phyloP scores from a whole-genome alignment of 2,113 vertebrate genomes.

The Oryzias melastigma region DNA sequence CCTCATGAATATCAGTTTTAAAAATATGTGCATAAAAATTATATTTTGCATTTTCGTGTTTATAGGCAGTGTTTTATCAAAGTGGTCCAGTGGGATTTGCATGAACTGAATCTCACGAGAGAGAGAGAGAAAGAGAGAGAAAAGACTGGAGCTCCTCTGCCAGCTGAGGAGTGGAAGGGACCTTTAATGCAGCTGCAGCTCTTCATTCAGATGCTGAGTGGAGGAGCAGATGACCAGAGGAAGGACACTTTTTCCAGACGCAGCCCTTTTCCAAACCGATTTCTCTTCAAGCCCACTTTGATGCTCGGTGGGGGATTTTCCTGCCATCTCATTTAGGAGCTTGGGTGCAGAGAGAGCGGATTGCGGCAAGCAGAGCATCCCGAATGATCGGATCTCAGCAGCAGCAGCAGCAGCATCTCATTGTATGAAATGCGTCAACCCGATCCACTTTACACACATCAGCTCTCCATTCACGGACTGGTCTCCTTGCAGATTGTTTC shows the following conservation, averaged over 20 bases:
- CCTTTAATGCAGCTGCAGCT: conserved; percentile 69
- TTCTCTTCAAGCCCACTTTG: background rate
- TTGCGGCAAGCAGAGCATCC: conserved; percentile 48
- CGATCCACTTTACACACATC: conserved; percentile 50
- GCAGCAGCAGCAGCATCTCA: conserved; percentile 30
- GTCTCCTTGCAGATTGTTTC: conserved; percentile 35
- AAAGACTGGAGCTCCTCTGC: conserved; percentile 1
- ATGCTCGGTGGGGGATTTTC: conserved; percentile 18
- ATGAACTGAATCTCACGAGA: conserved; percentile 4
- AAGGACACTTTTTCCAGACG: conserved; percentile 29
- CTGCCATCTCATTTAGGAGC: conserved; percentile 2
- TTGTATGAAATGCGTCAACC: conserved; percentile 74
- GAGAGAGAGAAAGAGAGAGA: too few species aligned
- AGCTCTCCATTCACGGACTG: conserved; percentile 45
- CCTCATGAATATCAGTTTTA: conserved; percentile 24
- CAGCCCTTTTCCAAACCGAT: conserved; percentile 27
- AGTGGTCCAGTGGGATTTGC: background rate
- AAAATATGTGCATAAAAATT: background rate
- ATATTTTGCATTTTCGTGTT: background rate
- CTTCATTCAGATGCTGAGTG: conserved; percentile 67
- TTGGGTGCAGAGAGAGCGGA: conserved; percentile 29
- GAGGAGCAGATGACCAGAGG: conserved; percentile 49
- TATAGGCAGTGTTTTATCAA: background rate
- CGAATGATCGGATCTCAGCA: conserved; percentile 49
- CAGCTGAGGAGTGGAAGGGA: conserved; percentile 57